A percentile compares a stretch with the other conserved stretches of the same genome.
Evolutionary conservation across 2,888 invertebrate species (phyloP).

Genomic region (Drosophila mimetica): DNA sequence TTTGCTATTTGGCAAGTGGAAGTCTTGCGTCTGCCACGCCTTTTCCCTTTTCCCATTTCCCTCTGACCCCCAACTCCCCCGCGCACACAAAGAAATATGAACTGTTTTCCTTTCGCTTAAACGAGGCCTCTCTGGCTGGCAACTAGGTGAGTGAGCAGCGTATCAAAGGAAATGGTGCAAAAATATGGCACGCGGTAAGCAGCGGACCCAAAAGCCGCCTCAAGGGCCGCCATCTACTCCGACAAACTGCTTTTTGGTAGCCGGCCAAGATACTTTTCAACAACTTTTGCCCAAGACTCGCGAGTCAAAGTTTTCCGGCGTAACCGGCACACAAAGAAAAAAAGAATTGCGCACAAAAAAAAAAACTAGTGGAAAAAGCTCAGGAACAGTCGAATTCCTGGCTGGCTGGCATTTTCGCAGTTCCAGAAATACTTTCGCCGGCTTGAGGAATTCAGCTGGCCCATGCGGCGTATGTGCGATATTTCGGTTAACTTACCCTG

Average conservation of each 20-base stretch:
- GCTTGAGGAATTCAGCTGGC: slow-evolving; percentile 14
- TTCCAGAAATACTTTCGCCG: slow-evolving; percentile 32
- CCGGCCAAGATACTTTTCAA: slow-evolving; percentile 58
- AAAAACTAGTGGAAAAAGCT: slow-evolving; percentile 43
- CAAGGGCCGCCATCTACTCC: slow-evolving; percentile 37
- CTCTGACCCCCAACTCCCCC: background rate
- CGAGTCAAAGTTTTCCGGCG: slow-evolving; percentile 46
- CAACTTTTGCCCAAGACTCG: slow-evolving; percentile 50
- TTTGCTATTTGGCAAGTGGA: slow-evolving; percentile 28
- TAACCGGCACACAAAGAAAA: slow-evolving; percentile 22
- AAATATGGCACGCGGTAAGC: slow-evolving; percentile 81
- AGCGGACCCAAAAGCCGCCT: slow-evolving; percentile 53
- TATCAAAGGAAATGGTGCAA: slow-evolving; percentile 76
- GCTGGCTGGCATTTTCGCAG: slow-evolving; percentile 31
- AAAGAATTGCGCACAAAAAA: slow-evolving; percentile 10
- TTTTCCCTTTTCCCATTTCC: background rate
- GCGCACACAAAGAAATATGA: slow-evolving; percentile 44
- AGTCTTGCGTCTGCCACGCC: slow-evolving; percentile 31
- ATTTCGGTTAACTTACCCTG: slow-evolving; percentile 86
- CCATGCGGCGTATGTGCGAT: slow-evolving; percentile 49
- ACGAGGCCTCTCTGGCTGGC: slow-evolving; percentile 35
- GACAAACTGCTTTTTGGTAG: slow-evolving; percentile 27
- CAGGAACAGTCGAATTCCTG: slow-evolving; percentile 37
- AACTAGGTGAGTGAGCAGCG: slow-evolving; percentile 71
- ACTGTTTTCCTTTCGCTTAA: slow-evolving; percentile 48